Evolutionary conservation across 2,888 invertebrate species (phyloP).

Genomic region (Lasioglossum morio): DNA sequence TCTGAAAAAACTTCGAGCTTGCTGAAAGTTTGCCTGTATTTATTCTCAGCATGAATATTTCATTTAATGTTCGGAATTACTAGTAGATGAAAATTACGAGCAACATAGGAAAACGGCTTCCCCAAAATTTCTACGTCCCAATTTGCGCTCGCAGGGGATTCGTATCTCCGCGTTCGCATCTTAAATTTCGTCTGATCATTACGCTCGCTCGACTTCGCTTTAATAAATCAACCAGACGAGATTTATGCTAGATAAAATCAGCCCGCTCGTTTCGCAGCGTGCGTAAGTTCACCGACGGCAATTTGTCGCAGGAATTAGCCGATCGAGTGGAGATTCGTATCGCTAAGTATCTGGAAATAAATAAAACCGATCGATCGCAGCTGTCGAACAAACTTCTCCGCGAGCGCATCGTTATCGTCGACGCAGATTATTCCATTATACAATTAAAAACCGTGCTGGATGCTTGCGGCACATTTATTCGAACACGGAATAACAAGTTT

Average conservation of each 20-base stretch:
- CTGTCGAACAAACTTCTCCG: conserved; percentile 13
- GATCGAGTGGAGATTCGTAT: conserved; percentile 21
- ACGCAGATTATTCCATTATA: neutral
- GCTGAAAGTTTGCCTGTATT: no score
- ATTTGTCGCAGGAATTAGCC: conserved; percentile 16
- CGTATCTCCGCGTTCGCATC: neutral
- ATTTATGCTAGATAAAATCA: conserved; percentile 8
- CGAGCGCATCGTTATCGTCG: neutral
- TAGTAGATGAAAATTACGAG: neutral
- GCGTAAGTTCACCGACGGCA: conserved; percentile 3
- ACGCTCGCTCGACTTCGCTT: neutral
- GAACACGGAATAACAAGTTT: neutral
- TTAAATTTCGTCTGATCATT: neutral
- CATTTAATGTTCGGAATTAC: neutral
- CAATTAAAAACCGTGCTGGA: neutral
- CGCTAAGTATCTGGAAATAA: conserved; percentile 8
- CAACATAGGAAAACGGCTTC: neutral
- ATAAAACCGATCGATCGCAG: conserved; percentile 14
- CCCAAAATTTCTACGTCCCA: neutral
- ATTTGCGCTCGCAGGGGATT: neutral
- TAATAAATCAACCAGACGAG: neutral
- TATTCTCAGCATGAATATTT: no score
- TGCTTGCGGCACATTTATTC: neutral
- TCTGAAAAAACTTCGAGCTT: no score
- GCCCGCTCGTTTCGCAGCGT: neutral